Conservation (phyloP, 1,140 invertebrate genomes). For the Neodiprion lecontei region DNA sequence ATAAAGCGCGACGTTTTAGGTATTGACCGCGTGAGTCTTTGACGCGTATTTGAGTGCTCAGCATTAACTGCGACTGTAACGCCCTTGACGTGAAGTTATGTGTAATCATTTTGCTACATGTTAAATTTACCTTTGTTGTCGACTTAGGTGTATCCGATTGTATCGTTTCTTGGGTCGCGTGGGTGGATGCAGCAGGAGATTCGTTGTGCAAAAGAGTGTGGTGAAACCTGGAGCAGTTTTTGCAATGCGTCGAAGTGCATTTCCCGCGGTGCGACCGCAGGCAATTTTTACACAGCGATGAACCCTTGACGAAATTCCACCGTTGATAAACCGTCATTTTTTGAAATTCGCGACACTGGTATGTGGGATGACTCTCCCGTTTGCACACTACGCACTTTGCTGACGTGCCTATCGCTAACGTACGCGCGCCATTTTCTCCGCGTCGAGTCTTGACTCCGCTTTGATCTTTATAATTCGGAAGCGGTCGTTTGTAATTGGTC, state of each 20-base stretch:
- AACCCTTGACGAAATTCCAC: conserved; percentile 11
- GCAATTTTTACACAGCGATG: background rate
- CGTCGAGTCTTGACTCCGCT: conserved; percentile 19
- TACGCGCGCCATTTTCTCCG: conserved; percentile 13
- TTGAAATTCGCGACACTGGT: conserved; percentile 11
- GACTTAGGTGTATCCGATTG: background rate
- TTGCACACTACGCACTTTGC: conserved; percentile 19
- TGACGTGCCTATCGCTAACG: background rate
- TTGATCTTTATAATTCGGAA: background rate
- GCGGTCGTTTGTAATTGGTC: background rate
- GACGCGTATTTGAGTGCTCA: conserved; percentile 25
- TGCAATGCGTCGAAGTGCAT: conserved; percentile 23
- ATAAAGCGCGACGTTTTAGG: conserved; percentile 18
- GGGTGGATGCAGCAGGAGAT: background rate
- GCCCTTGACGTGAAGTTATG: conserved; percentile 21
- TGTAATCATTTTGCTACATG: conserved; percentile 9
- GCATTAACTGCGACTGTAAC: conserved; percentile 23
- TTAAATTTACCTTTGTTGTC: conserved; percentile 18
- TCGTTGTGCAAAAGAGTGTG: conserved; percentile 12
- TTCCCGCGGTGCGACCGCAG: conserved; percentile 13
- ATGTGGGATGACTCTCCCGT: conserved; percentile 2
- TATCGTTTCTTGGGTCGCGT: background rate
- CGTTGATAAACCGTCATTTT: no score
- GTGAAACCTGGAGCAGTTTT: conserved; percentile 16
- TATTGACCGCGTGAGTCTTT: conserved; percentile 14